These are phyloP conservation scores for Mobula hypostoma DNA, from an alignment of 2,113 vertebrate genomes.

Conservation along the genomic window DNA sequence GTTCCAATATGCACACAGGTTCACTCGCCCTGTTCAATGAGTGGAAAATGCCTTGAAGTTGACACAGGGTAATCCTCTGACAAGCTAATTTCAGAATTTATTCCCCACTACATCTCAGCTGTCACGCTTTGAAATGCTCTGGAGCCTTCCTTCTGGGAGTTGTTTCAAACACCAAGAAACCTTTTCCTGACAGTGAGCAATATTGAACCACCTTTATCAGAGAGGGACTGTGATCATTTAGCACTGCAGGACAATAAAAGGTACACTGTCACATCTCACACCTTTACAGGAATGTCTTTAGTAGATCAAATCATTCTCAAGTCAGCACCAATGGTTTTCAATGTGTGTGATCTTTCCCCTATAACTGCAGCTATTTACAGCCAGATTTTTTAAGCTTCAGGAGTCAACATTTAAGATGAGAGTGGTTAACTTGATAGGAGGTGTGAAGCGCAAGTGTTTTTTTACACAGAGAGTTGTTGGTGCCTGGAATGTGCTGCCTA, in stretches of 20 bases:
- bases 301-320: neutral
- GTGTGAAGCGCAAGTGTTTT: too few species aligned
- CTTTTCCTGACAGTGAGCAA: neutral
- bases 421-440: too few species aligned
- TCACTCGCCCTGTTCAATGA: neutral
- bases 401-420: neutral
- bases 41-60: neutral
- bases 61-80: neutral
- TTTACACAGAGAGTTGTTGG: too few species aligned
- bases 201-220: neutral
- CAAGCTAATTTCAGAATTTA: constrained; percentile 18
- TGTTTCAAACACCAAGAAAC: neutral
- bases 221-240: constrained; percentile 15
- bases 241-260: neutral
- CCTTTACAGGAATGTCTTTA: neutral
- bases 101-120: constrained; percentile 8
- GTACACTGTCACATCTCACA: constrained; percentile 16
- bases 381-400: neutral
- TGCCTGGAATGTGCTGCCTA: too few species aligned
- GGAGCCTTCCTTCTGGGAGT: constrained; percentile 6
- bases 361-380: neutral
- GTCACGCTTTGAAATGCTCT: neutral
- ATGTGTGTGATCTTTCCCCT: neutral
- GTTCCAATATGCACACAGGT: neutral
- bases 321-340: neutral